These are phyloP conservation scores for Ernsta delagoae DNA, from an alignment of 2,888 invertebrate genomes.

Conservation along the genomic window DNA sequence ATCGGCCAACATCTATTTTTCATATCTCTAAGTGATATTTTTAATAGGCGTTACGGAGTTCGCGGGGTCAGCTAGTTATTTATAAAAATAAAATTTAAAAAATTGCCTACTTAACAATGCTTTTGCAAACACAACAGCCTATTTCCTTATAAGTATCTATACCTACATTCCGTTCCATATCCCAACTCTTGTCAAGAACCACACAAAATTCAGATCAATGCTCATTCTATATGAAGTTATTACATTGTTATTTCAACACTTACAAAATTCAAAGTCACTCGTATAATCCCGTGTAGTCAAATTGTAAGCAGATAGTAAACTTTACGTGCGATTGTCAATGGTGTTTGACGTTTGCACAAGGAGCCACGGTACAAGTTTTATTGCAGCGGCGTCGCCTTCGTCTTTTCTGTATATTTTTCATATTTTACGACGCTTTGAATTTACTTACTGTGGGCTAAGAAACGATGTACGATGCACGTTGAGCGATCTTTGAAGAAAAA, in stretches of 20 bases:
- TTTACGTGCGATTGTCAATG: slow-evolving; percentile 43
- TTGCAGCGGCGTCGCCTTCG: slow-evolving; percentile 54
- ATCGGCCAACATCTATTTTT: too few species aligned
- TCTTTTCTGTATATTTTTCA: slow-evolving; percentile 70
- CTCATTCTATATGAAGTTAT: too few species aligned
- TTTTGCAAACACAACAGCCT: too few species aligned
- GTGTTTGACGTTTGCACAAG: slow-evolving; percentile 51
- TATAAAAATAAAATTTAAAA: too few species aligned
- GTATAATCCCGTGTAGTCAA: slow-evolving; percentile 19
- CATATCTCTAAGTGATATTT: too few species aligned
- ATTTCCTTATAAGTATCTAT: too few species aligned
- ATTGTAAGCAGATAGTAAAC: slow-evolving; percentile 22
- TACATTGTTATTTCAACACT: slow-evolving; percentile 9
- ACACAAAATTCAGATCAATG: too few species aligned
- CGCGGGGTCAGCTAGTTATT: too few species aligned
- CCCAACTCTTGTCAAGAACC: too few species aligned
- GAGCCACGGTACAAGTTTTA: slow-evolving; percentile 61
- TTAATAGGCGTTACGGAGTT: too few species aligned
- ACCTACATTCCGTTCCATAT: too few species aligned
- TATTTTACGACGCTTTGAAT: slow-evolving; percentile 81
- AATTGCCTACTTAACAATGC: too few species aligned
- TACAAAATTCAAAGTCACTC: not conserved
- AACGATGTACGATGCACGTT: not conserved
- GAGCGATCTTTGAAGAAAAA: not conserved
- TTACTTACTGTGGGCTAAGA: slow-evolving; percentile 41